Conservation (phyloP, 92 coral and sea anemone genomes). For the Micromussa lordhowensis region DNA sequence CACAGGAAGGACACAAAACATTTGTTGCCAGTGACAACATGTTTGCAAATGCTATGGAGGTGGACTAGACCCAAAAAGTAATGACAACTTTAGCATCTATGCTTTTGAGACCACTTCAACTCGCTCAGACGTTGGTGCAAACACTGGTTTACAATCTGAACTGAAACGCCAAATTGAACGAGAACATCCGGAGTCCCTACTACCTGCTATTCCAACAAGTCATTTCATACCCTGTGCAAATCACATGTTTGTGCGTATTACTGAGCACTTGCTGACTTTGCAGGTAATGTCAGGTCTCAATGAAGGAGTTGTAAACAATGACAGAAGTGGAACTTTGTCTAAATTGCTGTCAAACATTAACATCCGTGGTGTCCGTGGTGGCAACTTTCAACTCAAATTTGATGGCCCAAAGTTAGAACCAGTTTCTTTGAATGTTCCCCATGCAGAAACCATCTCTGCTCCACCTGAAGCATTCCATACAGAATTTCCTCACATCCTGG, state of each 20-base stretch:
- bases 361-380: constrained; percentile 44
- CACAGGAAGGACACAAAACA: constrained; percentile 39
- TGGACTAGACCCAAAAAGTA: constrained; percentile 66
- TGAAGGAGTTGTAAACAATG: constrained; percentile 23
- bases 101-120: constrained; percentile 66
- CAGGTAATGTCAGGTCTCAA: constrained; percentile 39
- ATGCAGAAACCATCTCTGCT: constrained; percentile 66
- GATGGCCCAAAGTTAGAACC: constrained; percentile 67
- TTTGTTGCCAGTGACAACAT: constrained; percentile 48
- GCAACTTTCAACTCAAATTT: constrained; percentile 55
- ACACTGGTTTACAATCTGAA: constrained; percentile 63
- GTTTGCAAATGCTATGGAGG: constrained; percentile 66
- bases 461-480: constrained; percentile 50
- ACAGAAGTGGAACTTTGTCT: constrained; percentile 17
- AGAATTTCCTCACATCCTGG: constrained; percentile 42
- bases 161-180: constrained; percentile 59
- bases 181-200: constrained; percentile 55
- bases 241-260: constrained; percentile 49
- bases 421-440: constrained; percentile 44
- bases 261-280: constrained; percentile 39
- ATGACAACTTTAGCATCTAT: constrained; percentile 52
- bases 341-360: constrained; percentile 31
- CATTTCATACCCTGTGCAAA: constrained; percentile 48
- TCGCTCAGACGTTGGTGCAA: constrained; percentile 50
- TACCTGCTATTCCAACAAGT: constrained; percentile 43